phyloP scores from a whole-genome alignment of 2,113 vertebrate genomes.

The Beaufortia kweichowensis region DNA sequence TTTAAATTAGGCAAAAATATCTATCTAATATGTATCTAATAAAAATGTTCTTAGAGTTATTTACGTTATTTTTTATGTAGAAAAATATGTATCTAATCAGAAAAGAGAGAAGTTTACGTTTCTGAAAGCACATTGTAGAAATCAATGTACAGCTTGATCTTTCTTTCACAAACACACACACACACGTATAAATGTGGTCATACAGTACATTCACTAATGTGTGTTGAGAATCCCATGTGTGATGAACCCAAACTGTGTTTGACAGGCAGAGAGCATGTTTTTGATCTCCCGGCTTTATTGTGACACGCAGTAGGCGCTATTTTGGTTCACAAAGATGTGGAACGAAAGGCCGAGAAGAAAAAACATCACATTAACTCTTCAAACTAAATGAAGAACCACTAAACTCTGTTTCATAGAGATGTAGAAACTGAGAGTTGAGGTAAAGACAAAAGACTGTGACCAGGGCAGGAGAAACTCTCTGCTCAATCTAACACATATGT shows the following conservation, averaged over 20 bases:
- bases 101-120: not conserved
- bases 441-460: slow-evolving; percentile 58
- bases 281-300: slow-evolving; percentile 45
- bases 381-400: slow-evolving; percentile 12
- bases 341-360: slow-evolving; percentile 43
- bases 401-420: slow-evolving; percentile 29
- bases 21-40: too few relatives aligned
- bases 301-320: slow-evolving; percentile 41
- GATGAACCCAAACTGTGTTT: slow-evolving; percentile 38
- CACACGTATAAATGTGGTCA: slow-evolving; percentile 8
- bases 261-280: slow-evolving; percentile 39
- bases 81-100: too few relatives aligned
- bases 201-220: slow-evolving; percentile 2
- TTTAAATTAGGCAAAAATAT: too few relatives aligned
- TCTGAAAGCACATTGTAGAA: not conserved
- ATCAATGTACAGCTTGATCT: not conserved
- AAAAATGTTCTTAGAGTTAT: too few relatives aligned
- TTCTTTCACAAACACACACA: not conserved
- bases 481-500: slow-evolving; percentile 74
- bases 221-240: slow-evolving; percentile 8
- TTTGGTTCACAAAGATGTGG: slow-evolving; percentile 44
- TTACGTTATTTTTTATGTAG: too few relatives aligned
- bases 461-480: slow-evolving; percentile 67
- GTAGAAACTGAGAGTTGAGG: slow-evolving; percentile 43
- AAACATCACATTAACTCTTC: slow-evolving; percentile 25